Base-by-base conservation (phyloP, 2,888 invertebrate species). In the Stegana nigrithorax region DNA sequence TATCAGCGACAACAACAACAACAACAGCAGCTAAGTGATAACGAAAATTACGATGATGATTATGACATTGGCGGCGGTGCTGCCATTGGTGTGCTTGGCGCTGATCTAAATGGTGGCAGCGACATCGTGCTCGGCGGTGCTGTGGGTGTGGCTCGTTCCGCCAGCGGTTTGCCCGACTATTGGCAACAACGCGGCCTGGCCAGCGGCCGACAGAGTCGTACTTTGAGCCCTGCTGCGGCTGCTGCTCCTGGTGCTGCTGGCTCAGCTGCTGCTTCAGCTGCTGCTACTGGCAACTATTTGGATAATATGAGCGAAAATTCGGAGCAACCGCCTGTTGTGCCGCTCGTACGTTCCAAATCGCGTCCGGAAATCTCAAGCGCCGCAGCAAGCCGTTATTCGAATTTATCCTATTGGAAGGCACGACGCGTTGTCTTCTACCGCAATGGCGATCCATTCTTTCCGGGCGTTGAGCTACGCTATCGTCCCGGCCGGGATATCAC, bases 381-480 rank as follows among this genome's bases (percentile, higher is more conserved):
- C 25, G 89, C 89, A 73, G 87, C 81, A 55, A 88, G 86, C 81
- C 85, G 91, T 73, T 94, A 93, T 85, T 91, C 90, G 69, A 93
- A 94, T 84, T 89, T 94, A 58, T 93, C 93, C 69, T 94, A 93
- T 82, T 95, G 95, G 95, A 91, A 93, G 78, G 94, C 95, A 0
- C 88, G 94, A 64, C 88, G 95, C 58, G 93, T 96, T 63, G 91
- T 93, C 1, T 96, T 97, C 86, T 97, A 93, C 87, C 91, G 94
- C 83, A 97, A 97, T 88, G 97, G 97, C 2, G 96, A 97, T 83
- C 93, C 95, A 0, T 94, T 95, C 82, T 95, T 93, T 81, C 94
- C 94, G 14, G 96, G 96, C 0, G 90, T 95, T 36, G 95, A 95
- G 84, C 91, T 93, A 82, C 89, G 93, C 73, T 95, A 97, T 81